Evolutionary conservation across 2,888 invertebrate species (phyloP), one percentile per base, ranked within the genome.

Genomic region (Callyntrura guangdongensis): DNA sequence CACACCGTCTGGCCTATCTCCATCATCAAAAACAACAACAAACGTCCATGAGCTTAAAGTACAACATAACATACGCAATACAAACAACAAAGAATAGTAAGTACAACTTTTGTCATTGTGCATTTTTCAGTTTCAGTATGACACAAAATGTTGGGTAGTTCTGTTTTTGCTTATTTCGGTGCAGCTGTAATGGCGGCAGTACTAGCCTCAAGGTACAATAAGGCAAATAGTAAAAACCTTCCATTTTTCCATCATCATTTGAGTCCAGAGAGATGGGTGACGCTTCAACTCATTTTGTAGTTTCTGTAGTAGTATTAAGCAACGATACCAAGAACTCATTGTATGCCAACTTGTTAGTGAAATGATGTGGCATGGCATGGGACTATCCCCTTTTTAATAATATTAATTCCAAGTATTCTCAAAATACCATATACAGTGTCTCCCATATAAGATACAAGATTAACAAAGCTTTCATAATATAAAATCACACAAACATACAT

Each of bases 1-100:
- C 89, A 89, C 89, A 77, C 79, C 79, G 69, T 53, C 59, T 79
- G 56, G 25, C 22, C 25, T 53, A 25, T 67, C 56, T 45, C 72
- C 67, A 67, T 14, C 27, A 12, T 67, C 67, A 47, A 45, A 11
- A n/a, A 11, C 69, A 72, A 36, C 1, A 69, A 72, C 69, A 27
- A 36, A 36, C 69, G 36, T 36, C 2, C 36, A 36, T 36, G n/a
- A n/a, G n/a, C n/a, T n/a, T n/a, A n/a, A 36, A 36, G 36, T 36
- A 36, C 36, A 36, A 36, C 36, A 36, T 36, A 8, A n/a, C n/a
- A n/a, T n/a, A n/a, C n/a, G 45, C n/a, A 17, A 8, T 9, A 45
- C 9, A 49, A 0, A 49, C 9, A 49, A 0, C 20, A 74, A 67
- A 47, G 17, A 6, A 61, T 36, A 17, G 45, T 14, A 67, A 22